Evolutionary conservation across 2,113 vertebrate species (phyloP), one percentile per base, ranked within the genome.

Genomic region (Aegithalos caudatus): DNA sequence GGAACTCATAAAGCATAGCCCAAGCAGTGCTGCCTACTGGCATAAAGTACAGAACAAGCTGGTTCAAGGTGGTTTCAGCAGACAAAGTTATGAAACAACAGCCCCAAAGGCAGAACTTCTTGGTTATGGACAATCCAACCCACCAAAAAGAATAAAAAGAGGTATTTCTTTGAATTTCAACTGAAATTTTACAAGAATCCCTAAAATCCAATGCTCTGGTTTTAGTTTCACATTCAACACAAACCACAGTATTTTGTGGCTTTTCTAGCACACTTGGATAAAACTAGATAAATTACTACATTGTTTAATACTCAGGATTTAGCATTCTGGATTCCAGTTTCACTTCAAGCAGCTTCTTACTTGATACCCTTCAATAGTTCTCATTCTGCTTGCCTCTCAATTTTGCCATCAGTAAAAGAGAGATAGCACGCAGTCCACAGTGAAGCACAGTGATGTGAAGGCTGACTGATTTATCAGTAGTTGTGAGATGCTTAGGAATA

Each of bases 381-480:
- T 88, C 82, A 88, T 93, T 95, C 90, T 92, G 92, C 77, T 95
- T 91, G 80, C 90, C 72, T 93, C 85, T 95, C 90, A 93, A 57
- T 94, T 95, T 92, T 83, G 72, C 86, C 80, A 92, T 96, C 88
- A 81, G 80, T 93, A 92, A 94, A 96, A 94, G 58, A 85, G 90
- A 91, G 90, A 93, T 92, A 94, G 94, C 95, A 74, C 35, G 76
- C 86, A 92, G 86, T 81, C 83, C 86, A 83, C 79, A 50, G 72
- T 67, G 80, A 6, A 4, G 48, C 35, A 60, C 76, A 88, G 88
- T 56, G 72, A 94, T 90, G 90, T 78, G 88, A 96, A 96, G 53
- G 76, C 57, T 95, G 94, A 93, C 88, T 96, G 95, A 97, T 97
- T 95, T 96, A 96, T 96, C 94, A 94, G 79, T 78, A 96, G 90